Conservation (phyloP, 2,797 vertebrate genomes). For the Enteromius paludinosus region DNA sequence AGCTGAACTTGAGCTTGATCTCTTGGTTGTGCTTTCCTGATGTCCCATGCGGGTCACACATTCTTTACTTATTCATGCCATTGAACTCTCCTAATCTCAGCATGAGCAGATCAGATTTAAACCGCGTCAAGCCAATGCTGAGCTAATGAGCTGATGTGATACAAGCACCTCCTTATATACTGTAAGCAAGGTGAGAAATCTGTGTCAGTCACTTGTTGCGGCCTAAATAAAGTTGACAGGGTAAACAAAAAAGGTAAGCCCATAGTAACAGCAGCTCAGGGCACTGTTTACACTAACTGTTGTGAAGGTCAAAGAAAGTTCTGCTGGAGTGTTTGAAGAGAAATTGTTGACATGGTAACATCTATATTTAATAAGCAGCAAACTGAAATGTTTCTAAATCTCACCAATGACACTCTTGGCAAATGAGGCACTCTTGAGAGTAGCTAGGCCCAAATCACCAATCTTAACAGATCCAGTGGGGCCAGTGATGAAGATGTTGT, state of each 20-base stretch:
- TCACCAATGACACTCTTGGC: constrained; percentile 96
- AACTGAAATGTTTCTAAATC: neutral
- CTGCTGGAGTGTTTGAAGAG: neutral
- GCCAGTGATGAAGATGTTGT: constrained; percentile 97
- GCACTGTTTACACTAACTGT: constrained; percentile 50
- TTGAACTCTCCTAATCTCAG: constrained; percentile 2
- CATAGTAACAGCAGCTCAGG: constrained; percentile 6
- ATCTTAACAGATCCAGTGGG: constrained; percentile 93
- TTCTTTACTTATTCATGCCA: constrained; percentile 26
- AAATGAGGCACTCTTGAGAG: constrained; percentile 92
- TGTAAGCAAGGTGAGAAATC: constrained; percentile 35
- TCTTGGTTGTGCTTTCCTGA: neutral
- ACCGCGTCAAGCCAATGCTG: neutral
- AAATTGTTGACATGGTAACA: neutral
- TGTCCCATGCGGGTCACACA: constrained; percentile 7
- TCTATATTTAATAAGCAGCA: neutral
- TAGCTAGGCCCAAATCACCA: constrained; percentile 93
- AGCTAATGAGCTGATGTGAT: constrained; percentile 14
- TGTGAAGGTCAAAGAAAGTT: constrained; percentile 49
- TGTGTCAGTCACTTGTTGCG: constrained; percentile 5
- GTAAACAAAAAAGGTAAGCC: constrained; percentile 31
- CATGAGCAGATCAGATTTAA: constrained; percentile 20
- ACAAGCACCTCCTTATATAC: neutral
- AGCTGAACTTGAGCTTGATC: neutral
- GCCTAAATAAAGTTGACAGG: constrained; percentile 37